Evolutionary conservation across 92 coral and sea anemone species (phyloP).

Genomic region (Paramuricea clavata): DNA sequence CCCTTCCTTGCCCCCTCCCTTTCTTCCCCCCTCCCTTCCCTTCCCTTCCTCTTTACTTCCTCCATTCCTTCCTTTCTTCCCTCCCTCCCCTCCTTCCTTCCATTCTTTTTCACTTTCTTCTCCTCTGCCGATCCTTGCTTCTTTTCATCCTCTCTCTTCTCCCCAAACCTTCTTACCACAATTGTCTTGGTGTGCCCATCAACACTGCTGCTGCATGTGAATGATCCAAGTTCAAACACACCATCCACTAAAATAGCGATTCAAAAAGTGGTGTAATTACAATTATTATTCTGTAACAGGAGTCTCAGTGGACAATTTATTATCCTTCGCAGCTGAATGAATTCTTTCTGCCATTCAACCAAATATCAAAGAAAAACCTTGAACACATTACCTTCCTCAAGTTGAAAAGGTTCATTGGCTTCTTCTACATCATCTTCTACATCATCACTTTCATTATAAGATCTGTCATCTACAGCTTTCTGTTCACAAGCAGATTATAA

Average conservation of each 20-base stretch:
- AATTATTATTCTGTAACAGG: no score
- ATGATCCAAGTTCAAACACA: constrained; percentile 28
- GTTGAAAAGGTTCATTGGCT: constrained; percentile 27
- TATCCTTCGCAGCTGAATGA: background rate
- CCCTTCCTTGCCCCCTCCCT: no score
- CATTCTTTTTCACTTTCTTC: no score
- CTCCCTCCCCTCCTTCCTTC: no score
- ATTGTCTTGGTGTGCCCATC: background rate
- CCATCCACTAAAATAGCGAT: background rate
- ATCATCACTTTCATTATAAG: constrained; percentile 45
- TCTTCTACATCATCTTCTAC: constrained; percentile 63
- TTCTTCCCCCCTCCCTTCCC: no score
- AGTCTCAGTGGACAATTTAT: no score
- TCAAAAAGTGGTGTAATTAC: background rate
- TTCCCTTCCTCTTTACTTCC: no score
- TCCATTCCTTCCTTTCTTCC: no score
- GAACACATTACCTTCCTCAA: constrained; percentile 61
- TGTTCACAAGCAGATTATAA: background rate
- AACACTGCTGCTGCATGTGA: constrained; percentile 20
- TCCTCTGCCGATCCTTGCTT: no score
- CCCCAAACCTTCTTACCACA: no score
- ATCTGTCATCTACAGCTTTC: constrained; percentile 21
- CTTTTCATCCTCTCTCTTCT: no score
- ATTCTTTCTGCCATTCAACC: background rate
- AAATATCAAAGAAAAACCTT: no score